A percentile compares a stretch with the other conserved stretches of the same genome.
phyloP scores from a whole-genome alignment of 2,113 vertebrate genomes.

The Corythoichthys haematopterus region DNA sequence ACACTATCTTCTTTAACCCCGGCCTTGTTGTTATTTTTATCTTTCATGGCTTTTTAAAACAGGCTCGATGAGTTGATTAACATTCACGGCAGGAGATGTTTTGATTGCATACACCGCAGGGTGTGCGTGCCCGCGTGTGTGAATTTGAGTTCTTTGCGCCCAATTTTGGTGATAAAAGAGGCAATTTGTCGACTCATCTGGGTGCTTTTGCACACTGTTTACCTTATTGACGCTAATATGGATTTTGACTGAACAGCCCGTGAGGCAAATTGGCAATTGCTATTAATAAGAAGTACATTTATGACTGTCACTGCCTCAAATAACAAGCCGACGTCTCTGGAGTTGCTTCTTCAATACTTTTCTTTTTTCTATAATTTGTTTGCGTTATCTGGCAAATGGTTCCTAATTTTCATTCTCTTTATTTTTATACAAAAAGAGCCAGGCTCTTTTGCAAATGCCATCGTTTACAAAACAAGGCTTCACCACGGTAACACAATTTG shows the following conservation, averaged over 20 bases:
- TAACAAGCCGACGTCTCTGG: not conserved
- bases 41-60: not conserved
- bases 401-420: not conserved
- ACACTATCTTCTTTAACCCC: not conserved
- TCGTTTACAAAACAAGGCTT: too few relatives aligned
- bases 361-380: not conserved
- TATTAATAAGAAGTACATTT: not conserved
- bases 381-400: not conserved
- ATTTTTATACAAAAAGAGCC: not conserved
- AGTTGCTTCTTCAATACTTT: not conserved
- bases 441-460: too few relatives aligned
- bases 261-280: conserved; percentile 3
- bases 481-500: too few relatives aligned
- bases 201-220: not conserved
- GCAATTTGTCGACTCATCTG: not conserved
- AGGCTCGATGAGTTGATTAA: not conserved
- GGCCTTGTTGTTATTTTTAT: not conserved
- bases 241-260: not conserved
- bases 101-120: not conserved
- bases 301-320: not conserved
- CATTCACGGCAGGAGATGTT: not conserved
- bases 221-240: not conserved
- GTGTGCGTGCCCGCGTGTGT: conserved; percentile 8
- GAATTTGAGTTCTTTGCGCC: not conserved
- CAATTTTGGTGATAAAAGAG: conserved; percentile 6